phyloP scores from a whole-genome alignment of 1,140 invertebrate species.

The Caenorhabditis tropicalis region DNA sequence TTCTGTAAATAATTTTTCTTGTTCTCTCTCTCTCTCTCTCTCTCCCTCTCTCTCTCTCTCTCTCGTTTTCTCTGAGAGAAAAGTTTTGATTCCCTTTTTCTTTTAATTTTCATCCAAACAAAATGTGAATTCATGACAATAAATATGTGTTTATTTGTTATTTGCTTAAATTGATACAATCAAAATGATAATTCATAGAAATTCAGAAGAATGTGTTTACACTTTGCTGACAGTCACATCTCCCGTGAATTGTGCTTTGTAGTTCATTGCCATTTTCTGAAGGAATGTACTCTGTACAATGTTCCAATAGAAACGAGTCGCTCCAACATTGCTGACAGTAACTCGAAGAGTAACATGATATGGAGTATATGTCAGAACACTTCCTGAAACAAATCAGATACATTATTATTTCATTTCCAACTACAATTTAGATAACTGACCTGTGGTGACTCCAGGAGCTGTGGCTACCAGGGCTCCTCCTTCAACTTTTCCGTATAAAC shows the following conservation, averaged over 20 bases:
- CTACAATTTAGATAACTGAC: too few relatives aligned
- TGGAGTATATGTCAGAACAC: conserved; percentile 9
- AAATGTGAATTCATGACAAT: not conserved
- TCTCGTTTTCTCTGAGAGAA: not conserved
- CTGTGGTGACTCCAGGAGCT: not conserved
- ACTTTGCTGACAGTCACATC: conserved; percentile 34
- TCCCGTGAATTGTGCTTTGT: conserved; percentile 30
- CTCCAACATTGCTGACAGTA: conserved; percentile 23
- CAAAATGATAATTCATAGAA: not conserved
- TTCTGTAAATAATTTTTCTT: conserved; percentile 1
- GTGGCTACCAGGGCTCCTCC: conserved; percentile 35
- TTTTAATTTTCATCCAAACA: not conserved
- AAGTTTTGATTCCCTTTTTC: not conserved
- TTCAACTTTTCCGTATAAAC: conserved; percentile 47
- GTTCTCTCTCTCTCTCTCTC: too few relatives aligned
- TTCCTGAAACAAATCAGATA: too few relatives aligned
- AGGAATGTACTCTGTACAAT: conserved; percentile 43
- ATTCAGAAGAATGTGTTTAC: not conserved
- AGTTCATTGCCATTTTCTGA: conserved; percentile 32
- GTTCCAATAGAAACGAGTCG: conserved; percentile 47
- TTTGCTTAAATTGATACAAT: not conserved
- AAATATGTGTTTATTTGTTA: conserved; percentile 34
- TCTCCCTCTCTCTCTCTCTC: not conserved
- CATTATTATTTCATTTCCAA: too few relatives aligned
- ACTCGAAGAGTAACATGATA: conserved; percentile 30